phyloP scores from a whole-genome alignment of 1,140 invertebrate species.

The Cepaea nemoralis region DNA sequence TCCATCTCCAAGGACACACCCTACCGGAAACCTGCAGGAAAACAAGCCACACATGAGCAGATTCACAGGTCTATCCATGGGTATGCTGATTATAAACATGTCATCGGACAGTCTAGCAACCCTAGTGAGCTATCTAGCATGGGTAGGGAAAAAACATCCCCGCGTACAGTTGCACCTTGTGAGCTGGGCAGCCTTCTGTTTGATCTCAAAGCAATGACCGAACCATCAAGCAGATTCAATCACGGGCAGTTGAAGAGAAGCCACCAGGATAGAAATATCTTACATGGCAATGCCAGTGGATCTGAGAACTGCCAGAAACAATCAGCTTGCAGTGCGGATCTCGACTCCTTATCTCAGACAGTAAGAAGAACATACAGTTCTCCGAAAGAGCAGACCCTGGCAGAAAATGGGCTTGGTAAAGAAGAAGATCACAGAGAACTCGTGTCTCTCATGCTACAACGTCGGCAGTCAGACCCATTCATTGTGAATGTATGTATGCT shows the following conservation, averaged over 20 bases:
- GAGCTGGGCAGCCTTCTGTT: not conserved
- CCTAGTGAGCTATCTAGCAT: not conserved
- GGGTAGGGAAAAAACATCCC: not conserved
- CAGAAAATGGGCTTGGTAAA: not conserved
- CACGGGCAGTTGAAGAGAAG: not conserved
- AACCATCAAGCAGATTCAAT: not conserved
- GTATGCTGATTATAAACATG: not conserved
- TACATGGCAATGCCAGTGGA: not conserved
- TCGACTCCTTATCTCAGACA: not conserved
- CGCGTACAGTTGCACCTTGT: not conserved
- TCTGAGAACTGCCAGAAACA: not conserved
- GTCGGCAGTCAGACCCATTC: not conserved
- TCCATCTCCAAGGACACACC: not conserved
- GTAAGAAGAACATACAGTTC: slow-evolving; percentile 1
- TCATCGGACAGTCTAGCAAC: not conserved
- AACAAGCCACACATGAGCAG: not conserved
- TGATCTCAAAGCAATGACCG: no score
- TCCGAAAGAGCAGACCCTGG: not conserved
- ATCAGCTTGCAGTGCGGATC: not conserved
- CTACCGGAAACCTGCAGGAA: not conserved
- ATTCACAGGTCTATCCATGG: not conserved
- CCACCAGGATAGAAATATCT: not conserved
- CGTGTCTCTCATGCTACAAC: not conserved
- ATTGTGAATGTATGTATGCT: not conserved
- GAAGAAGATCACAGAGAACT: not conserved